These are phyloP conservation scores for Sprattus sprattus DNA, from an alignment of 2,113 vertebrate genomes.

Conservation along the genomic window DNA sequence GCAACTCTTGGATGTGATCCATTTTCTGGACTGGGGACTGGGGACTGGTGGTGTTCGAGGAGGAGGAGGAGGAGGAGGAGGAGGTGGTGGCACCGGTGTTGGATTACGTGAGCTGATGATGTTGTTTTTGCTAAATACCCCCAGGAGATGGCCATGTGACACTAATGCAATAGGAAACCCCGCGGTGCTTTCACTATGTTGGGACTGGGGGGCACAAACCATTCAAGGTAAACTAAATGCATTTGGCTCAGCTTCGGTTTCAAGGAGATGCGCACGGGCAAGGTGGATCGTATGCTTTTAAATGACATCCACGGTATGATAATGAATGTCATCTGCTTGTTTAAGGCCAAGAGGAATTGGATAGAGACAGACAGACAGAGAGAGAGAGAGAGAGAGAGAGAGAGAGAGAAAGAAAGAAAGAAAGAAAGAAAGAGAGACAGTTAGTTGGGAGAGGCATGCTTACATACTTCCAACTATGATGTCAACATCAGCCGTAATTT, in stretches of 20 bases:
- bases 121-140: constrained; percentile 18
- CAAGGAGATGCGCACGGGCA: constrained; percentile 14
- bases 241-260: constrained; percentile 2
- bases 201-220: background rate
- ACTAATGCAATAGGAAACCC: constrained; percentile 19
- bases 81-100: background rate
- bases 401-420: too few relatives aligned
- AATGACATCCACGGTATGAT: background rate
- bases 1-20: background rate
- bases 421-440: background rate
- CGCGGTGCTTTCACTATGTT: background rate
- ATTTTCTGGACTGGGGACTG: background rate
- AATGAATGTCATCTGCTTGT: background rate
- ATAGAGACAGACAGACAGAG: too few relatives aligned
- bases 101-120: constrained; percentile 7
- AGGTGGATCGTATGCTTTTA: background rate
- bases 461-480: too few relatives aligned
- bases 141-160: background rate
- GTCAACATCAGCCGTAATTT: background rate
- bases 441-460: too few relatives aligned
- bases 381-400: too few relatives aligned
- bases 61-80: background rate
- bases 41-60: background rate
- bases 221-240: constrained; percentile 15
- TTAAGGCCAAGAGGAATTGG: too few relatives aligned